Percentiles rank a stretch among this genome's conserved stretches.
phyloP scores from a whole-genome alignment of 2,888 invertebrate genomes.

The Trissolcus japonicus region DNA sequence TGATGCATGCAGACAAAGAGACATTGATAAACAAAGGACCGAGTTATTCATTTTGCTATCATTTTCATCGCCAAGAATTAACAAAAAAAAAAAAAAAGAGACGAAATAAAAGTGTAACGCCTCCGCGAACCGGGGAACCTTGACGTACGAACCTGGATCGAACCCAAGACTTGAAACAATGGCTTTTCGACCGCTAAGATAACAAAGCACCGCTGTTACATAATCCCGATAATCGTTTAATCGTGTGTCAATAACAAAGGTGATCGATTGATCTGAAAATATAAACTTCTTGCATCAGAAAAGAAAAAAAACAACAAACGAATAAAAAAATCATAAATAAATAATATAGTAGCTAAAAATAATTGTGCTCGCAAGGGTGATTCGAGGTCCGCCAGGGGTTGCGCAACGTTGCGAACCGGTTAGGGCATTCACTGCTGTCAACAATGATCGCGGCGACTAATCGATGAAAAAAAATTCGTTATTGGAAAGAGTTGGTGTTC shows the following conservation, averaged over 20 bases:
- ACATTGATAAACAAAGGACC: too few species aligned
- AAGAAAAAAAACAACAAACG: not conserved
- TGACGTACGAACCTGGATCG: conserved; percentile 1
- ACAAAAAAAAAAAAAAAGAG: too few species aligned
- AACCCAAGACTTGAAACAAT: not conserved
- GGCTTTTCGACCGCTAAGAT: conserved; percentile 6
- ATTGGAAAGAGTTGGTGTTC: not conserved
- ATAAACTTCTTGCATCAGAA: not conserved
- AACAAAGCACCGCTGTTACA: conserved; percentile 12
- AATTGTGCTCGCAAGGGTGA: not conserved
- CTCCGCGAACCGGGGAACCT: not conserved
- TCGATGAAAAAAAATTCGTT: not conserved
- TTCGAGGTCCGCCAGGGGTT: not conserved
- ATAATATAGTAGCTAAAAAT: not conserved
- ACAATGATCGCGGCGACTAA: not conserved
- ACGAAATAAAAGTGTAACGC: too few species aligned
- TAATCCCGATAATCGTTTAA: conserved; percentile 6
- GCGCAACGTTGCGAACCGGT: not conserved
- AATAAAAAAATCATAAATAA: not conserved
- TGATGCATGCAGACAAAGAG: too few species aligned
- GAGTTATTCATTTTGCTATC: too few species aligned
- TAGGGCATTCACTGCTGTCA: conserved; percentile 6
- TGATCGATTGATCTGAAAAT: not conserved
- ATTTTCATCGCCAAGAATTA: too few species aligned
- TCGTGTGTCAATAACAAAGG: conserved; percentile 3